Evolutionary conservation across 1,140 invertebrate genomes (phyloP).

Genomic region (Drosophila virilis): DNA sequence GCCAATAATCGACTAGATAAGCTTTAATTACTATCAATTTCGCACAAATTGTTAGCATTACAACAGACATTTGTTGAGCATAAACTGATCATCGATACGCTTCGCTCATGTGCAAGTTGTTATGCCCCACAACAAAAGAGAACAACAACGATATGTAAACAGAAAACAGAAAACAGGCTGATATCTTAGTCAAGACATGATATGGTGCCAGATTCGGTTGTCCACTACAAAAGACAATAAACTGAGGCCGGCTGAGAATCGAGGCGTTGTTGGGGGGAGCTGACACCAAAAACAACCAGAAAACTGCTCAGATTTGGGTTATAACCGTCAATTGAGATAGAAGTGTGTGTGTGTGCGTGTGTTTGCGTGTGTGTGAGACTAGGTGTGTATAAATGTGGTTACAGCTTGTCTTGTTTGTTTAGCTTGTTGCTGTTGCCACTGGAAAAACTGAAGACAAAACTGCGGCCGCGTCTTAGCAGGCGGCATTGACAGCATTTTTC

Average conservation of each 20-base stretch:
- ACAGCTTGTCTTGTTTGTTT: slow-evolving; percentile 31
- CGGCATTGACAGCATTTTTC: slow-evolving; percentile 49
- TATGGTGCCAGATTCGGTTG: slow-evolving; percentile 53
- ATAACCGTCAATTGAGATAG: slow-evolving; percentile 62
- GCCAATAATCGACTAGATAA: no score
- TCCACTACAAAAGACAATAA: slow-evolving; percentile 29
- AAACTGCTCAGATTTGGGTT: slow-evolving; percentile 74
- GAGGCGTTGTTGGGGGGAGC: slow-evolving; percentile 54
- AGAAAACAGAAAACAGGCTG: slow-evolving; percentile 38
- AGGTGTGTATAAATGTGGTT: slow-evolving; percentile 33
- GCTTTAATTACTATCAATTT: not conserved
- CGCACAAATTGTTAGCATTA: not conserved
- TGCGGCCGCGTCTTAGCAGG: not conserved
- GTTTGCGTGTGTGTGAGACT: slow-evolving; percentile 29
- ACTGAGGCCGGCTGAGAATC: slow-evolving; percentile 20
- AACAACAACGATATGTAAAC: slow-evolving; percentile 42
- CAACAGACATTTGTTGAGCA: not conserved
- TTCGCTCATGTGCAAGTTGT: not conserved
- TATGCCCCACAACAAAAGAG: slow-evolving; percentile 13
- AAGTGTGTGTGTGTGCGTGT: slow-evolving; percentile 34
- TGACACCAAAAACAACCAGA: slow-evolving; percentile 76
- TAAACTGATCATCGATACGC: not conserved
- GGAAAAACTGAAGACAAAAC: slow-evolving; percentile 48
- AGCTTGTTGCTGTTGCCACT: slow-evolving; percentile 30
- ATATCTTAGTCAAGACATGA: slow-evolving; percentile 52